Evolutionary conservation across 2,113 vertebrate genomes (phyloP).

Genomic region (Myrmecobius fasciatus): DNA sequence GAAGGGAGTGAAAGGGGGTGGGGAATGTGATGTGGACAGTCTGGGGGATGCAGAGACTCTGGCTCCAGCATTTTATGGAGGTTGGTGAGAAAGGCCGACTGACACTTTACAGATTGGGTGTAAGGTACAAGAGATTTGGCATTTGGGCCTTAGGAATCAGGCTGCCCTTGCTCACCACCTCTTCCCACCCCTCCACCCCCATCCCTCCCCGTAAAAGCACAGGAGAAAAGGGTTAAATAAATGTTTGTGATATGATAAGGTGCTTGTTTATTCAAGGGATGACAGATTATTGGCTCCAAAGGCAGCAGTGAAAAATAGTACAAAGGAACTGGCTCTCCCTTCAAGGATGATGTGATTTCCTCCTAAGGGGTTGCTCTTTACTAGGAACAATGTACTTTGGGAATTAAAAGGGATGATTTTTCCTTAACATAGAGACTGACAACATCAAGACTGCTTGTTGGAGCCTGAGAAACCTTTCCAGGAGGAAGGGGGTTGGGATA

Average conservation of each 20-base stretch:
- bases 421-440: conserved; percentile 74
- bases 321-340: conserved; percentile 86
- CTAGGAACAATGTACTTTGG: conserved; percentile 82
- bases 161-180: conserved; percentile 84
- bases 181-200: conserved; percentile 79
- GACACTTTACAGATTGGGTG: conserved; percentile 88
- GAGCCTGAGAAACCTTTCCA: conserved; percentile 34
- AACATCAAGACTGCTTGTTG: conserved; percentile 60
- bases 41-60: conserved; percentile 77
- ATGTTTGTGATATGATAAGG: conserved; percentile 99
- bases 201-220: conserved; percentile 84
- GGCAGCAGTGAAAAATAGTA: conserved; percentile 88
- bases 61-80: conserved; percentile 79
- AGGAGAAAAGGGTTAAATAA: conserved; percentile 98
- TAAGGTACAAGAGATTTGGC: conserved; percentile 86
- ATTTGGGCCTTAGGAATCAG: conserved; percentile 87
- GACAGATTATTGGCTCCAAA: conserved; percentile 89
- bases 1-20: conserved; percentile 67
- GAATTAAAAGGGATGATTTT: conserved; percentile 83
- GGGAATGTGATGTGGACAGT: conserved; percentile 73
- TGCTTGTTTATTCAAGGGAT: conserved; percentile 93
- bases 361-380: conserved; percentile 83
- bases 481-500: background rate
- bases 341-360: conserved; percentile 90
- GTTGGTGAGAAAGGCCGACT: conserved; percentile 76